Percentiles rank a stretch among this genome's conserved stretches.
phyloP scores from a whole-genome alignment of 2,113 vertebrate genomes.

The Oreochromis tanganicae region DNA sequence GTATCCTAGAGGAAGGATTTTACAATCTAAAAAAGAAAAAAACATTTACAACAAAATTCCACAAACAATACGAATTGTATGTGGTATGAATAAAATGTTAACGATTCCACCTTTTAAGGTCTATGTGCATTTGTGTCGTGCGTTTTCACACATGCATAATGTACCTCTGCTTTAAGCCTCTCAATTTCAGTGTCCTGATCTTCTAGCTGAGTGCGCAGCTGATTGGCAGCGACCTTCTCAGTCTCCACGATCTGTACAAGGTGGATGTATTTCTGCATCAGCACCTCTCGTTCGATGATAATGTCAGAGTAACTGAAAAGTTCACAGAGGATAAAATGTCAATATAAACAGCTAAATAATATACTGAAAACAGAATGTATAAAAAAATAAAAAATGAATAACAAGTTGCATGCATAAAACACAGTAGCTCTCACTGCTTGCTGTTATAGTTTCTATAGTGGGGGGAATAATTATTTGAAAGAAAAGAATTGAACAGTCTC shows the following conservation, averaged over 20 bases:
- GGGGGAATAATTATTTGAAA: background rate
- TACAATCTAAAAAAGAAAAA: background rate
- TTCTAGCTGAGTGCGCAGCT: conserved; percentile 93
- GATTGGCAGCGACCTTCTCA: conserved; percentile 94
- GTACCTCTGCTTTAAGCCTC: conserved; percentile 93
- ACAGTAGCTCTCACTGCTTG: background rate
- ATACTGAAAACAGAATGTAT: background rate
- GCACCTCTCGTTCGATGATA: conserved; percentile 90
- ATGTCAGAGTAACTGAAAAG: conserved; percentile 86
- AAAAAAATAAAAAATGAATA: background rate
- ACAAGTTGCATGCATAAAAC: background rate
- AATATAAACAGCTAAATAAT: background rate
- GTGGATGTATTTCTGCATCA: conserved; percentile 98
- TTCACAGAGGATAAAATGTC: background rate
- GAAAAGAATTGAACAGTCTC: background rate
- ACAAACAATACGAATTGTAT: background rate
- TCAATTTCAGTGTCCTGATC: conserved; percentile 97
- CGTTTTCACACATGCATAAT: background rate
- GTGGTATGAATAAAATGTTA: background rate
- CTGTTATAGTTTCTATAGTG: background rate
- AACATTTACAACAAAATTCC: background rate
- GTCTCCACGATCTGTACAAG: conserved; percentile 97
- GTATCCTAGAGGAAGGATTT: background rate
- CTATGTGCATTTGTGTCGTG: background rate
- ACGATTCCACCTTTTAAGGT: background rate